Percentiles rank a stretch among this genome's conserved stretches.
phyloP scores from a whole-genome alignment of 1,140 invertebrate species.

The Holotrichia oblita region DNA sequence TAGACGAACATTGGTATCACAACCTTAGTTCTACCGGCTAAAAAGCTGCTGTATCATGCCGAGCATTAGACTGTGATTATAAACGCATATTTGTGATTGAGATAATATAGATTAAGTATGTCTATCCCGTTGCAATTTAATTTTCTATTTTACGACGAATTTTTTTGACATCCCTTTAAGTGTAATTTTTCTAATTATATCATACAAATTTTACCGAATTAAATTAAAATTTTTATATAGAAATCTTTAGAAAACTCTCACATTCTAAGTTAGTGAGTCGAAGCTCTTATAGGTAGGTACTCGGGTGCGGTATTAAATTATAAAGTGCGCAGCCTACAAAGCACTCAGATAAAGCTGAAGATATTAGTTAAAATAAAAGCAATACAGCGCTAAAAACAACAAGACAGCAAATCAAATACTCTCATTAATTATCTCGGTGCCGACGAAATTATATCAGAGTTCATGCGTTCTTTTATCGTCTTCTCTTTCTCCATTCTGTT shows the following conservation, averaged over 20 bases:
- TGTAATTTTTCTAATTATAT: too few relatives aligned
- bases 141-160: too few relatives aligned
- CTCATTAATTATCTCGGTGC: constrained; percentile 37
- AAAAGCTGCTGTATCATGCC: constrained; percentile 2
- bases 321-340: constrained; percentile 27
- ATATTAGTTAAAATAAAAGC: constrained; percentile 42
- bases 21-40: not conserved
- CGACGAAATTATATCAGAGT: constrained; percentile 37
- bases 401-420: constrained; percentile 32
- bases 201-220: too few relatives aligned
- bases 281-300: not conserved
- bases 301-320: constrained; percentile 34
- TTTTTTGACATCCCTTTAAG: too few relatives aligned
- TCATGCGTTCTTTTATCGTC: not conserved
- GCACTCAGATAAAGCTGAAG: constrained; percentile 40
- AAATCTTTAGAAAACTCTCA: not conserved
- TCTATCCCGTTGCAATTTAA: too few relatives aligned
- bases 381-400: constrained; percentile 36
- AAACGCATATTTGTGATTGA: not conserved
- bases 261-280: constrained; percentile 13
- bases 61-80: constrained; percentile 17
- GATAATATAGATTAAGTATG: too few relatives aligned
- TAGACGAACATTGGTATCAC: not conserved
- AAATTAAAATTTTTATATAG: not conserved
- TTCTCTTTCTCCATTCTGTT: not conserved